Base-by-base conservation (phyloP, 1,140 invertebrate genomes). In the Drosophila sp. region DNA sequence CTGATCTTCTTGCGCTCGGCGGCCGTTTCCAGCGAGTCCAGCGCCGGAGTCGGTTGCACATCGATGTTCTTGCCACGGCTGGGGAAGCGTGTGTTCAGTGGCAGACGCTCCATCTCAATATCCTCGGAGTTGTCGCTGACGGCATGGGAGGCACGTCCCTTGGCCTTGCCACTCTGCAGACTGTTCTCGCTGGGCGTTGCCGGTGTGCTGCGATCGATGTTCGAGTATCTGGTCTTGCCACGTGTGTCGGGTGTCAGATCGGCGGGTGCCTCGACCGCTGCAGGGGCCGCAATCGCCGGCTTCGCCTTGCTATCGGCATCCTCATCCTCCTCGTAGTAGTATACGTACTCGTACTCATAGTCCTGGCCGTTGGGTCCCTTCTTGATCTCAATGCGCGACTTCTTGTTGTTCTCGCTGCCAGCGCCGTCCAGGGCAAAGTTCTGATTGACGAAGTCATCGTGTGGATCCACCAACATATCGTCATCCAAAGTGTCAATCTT, bases 281-380 rank as follows among this genome's bases (percentile, higher is more conserved):
- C 65, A 0, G 77, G 53, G 1, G 84, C 45, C 84, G 91, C 72
- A 0, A 46, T 50, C 6, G 62, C 64, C 4, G 53, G 53, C 36
- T 90, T 81, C 11, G 76, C 43, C 45, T 91, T 91, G 67, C 91
- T 92, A 50, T 90, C 92, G 51, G 95, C 94, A 32, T 95, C 95
- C 1, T 97, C 96, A 66, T 97, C 96, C 72, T 97, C 96, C 67
- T 97, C 97, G 80, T 97, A 97, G 89, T 97, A 97, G 82, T 97
- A 97, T 14, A 97, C 95, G 77, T 97, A 97, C 90, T 97, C 97
- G 89, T 97, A 97, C 92, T 97, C 97, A 80, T 97, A 97, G 78
- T 97, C 96, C 92, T 97, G 95, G 4, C 97, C 97, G 82, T 97
- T 97, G n/a, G 96, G 96, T 21, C 96, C 96, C 92, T 97, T 97